Evolutionary conservation across 2,797 vertebrate genomes (phyloP).

Genomic region (Falco rusticolus): DNA sequence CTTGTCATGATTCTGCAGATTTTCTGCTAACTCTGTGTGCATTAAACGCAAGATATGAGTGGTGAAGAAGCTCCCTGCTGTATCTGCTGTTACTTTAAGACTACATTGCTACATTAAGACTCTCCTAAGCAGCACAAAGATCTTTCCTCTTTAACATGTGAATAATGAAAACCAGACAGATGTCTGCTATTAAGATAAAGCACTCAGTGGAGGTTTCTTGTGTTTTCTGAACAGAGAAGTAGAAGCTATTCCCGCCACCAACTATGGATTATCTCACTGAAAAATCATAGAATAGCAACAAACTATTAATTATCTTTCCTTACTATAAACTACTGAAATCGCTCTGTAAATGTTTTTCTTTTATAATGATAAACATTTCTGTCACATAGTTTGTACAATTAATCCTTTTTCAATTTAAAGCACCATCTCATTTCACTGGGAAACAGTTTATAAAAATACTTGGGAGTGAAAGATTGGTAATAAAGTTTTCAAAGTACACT

Average conservation of each 20-base stretch:
- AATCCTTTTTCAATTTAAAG: constrained; percentile 41
- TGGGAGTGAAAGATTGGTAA: constrained; percentile 35
- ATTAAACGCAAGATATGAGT: background rate
- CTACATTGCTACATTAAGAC: background rate
- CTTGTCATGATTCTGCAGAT: background rate
- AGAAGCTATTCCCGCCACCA: constrained; percentile 10
- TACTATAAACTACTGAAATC: constrained; percentile 57
- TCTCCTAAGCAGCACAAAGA: background rate
- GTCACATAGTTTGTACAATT: constrained; percentile 41
- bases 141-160: background rate
- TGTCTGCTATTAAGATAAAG: constrained; percentile 18
- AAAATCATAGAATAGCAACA: constrained; percentile 61
- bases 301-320: constrained; percentile 57
- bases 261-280: constrained; percentile 51
- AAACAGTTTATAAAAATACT: constrained; percentile 62
- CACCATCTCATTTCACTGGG: constrained; percentile 40
- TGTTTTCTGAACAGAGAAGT: constrained; percentile 4
- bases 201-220: background rate
- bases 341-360: constrained; percentile 66
- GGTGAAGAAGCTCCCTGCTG: background rate
- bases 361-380: constrained; percentile 62
- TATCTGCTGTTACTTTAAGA: background rate
- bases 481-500: constrained; percentile 31
- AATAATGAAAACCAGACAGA: constrained; percentile 21
- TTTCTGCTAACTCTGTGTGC: background rate